Evolutionary conservation across 2,113 vertebrate species (phyloP).

Genomic region (Heterotis niloticus): DNA sequence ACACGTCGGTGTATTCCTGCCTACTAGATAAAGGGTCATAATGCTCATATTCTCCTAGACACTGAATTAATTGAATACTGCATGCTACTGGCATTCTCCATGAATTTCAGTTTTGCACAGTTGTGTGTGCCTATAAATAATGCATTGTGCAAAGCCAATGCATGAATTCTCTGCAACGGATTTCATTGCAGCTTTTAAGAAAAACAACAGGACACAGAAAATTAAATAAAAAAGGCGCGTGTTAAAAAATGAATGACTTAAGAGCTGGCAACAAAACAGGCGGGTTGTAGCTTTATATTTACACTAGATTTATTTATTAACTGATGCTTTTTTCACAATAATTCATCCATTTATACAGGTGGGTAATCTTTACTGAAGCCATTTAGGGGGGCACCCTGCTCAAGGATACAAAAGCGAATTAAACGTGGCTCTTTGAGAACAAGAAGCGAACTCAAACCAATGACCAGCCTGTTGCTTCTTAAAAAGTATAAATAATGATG

Average conservation of each 20-base stretch:
- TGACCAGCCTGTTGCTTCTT: slow-evolving; percentile 1
- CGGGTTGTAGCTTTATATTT: too few species aligned
- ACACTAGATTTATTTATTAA: too few species aligned
- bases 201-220: slow-evolving; percentile 10
- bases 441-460: too few species aligned
- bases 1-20: too few species aligned
- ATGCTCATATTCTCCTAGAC: neutral
- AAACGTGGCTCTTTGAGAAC: too few species aligned
- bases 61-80: neutral
- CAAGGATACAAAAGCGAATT: too few species aligned
- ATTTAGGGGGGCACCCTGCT: too few species aligned
- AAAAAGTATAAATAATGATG: neutral
- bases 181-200: slow-evolving; percentile 35
- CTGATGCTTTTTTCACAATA: too few species aligned
- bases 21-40: neutral
- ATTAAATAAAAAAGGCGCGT: neutral
- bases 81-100: slow-evolving; percentile 26
- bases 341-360: too few species aligned
- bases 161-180: slow-evolving; percentile 28
- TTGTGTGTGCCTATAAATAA: slow-evolving; percentile 52
- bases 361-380: too few species aligned
- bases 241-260: neutral
- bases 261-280: neutral
- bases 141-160: slow-evolving; percentile 40
- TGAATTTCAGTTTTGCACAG: slow-evolving; percentile 30